These are phyloP conservation scores for Meteorus sp. DNA, from an alignment of 1,140 invertebrate genomes.

Conservation along the genomic window DNA sequence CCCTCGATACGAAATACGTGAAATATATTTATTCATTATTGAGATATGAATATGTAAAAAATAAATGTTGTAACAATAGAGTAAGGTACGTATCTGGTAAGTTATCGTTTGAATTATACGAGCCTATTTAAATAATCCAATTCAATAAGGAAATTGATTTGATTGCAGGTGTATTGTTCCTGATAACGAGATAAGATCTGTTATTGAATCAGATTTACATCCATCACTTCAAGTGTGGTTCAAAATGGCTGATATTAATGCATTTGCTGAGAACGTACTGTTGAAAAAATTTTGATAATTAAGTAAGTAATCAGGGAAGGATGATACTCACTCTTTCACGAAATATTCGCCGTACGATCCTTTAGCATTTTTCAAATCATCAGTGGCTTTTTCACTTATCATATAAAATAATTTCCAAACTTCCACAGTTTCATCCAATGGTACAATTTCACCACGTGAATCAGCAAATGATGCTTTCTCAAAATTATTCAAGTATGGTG, in stretches of 20 bases:
- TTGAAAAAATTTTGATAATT: slow-evolving; percentile 39
- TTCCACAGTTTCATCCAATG: slow-evolving; percentile 13
- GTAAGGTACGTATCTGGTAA: slow-evolving; percentile 32
- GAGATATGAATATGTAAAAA: slow-evolving; percentile 40
- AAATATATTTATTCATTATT: slow-evolving; percentile 46
- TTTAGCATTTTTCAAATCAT: slow-evolving; percentile 21
- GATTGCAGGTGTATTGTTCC: slow-evolving; percentile 42
- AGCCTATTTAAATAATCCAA: background rate
- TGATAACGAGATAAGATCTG: slow-evolving; percentile 33
- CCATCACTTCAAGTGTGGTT: slow-evolving; percentile 47
- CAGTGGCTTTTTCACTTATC: slow-evolving; percentile 18
- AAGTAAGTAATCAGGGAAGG: background rate
- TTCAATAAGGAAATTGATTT: slow-evolving; percentile 14
- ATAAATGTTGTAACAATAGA: slow-evolving; percentile 42
- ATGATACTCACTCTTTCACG: slow-evolving; percentile 23
- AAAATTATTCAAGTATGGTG: slow-evolving; percentile 22
- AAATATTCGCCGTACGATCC: slow-evolving; percentile 30
- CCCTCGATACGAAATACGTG: slow-evolving; percentile 42
- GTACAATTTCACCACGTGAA: slow-evolving; percentile 30
- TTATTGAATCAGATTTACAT: slow-evolving; percentile 37
- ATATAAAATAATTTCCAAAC: slow-evolving; percentile 25
- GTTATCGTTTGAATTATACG: slow-evolving; percentile 8
- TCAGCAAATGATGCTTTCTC: slow-evolving; percentile 25
- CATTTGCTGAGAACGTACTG: slow-evolving; percentile 39
- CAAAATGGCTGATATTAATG: slow-evolving; percentile 38